Evolutionary conservation across 2,113 vertebrate genomes (phyloP), one percentile per base, ranked within the genome.

Genomic region (Melospiza melodia): DNA sequence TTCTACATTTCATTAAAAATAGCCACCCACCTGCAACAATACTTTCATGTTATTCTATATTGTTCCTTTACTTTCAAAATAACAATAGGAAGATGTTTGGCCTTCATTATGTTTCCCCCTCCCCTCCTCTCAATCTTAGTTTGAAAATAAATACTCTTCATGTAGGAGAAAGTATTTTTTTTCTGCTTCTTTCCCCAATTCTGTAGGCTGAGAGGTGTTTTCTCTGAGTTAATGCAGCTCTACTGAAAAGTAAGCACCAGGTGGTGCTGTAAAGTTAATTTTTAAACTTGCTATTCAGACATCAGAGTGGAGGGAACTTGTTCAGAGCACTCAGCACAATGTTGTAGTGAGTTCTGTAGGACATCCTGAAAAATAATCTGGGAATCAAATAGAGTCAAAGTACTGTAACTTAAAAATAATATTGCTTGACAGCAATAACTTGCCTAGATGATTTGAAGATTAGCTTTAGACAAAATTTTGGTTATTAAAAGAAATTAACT

Each of bases 241-340:
- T 80, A 8, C 66, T 83, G 62, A 54, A 51, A 91, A 93, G 31
- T 8, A 30, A 84, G 35, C 92, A 89, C 43, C 83, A 93, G 95
- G 31, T 92, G 92, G 94, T 93, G 95, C 96, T 90, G 30, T 74
- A 9, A 74, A 59, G 14, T 46, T 73, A 8, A 35, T 43, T 2
- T 12, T 93, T n/a, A 39, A 41, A 39, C 24, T 55, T 71, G 27
- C 12, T 73, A 5, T 17, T 61, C 27, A 18, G 37, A 14, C 28
- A 6, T 17, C 6, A 18, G 14, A 2, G 6, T 7, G 2, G 11
- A 12, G 7, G 4, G 5, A 6, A 17, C 15, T 63, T 63, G 9
- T 23, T 71, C 12, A 41, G 52, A 91, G 17, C 18, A 58, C n/a
- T n/a, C 44, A 52, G 37, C 37, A n/a, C 11, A 22, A 9, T 9